A percentile compares a stretch with the other conserved stretches of the same genome.
These are phyloP conservation scores for Campylomormyrus tamandua DNA, from an alignment of 2,113 vertebrate genomes.

Conservation along the genomic window DNA sequence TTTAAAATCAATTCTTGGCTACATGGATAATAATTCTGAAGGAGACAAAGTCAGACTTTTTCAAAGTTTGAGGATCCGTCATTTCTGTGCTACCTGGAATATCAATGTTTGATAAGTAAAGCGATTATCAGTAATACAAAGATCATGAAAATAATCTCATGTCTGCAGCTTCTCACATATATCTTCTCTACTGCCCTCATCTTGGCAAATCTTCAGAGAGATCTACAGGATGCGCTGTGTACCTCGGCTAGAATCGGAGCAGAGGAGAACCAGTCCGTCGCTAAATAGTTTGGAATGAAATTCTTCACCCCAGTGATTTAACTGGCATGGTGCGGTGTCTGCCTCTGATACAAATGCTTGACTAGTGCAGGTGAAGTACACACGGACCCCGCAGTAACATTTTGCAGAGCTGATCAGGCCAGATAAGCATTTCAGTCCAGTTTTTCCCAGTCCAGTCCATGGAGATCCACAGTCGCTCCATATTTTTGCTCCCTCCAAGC, in stretches of 20 bases:
- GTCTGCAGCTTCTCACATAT: background rate
- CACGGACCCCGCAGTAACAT: background rate
- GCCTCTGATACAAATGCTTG: background rate
- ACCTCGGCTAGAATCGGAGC: background rate
- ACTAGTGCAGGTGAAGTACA: background rate
- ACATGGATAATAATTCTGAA: background rate
- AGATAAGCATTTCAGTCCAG: background rate
- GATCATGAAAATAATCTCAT: background rate
- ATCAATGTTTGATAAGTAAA: background rate
- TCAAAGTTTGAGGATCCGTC: background rate
- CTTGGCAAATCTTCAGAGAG: background rate
- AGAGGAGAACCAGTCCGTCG: background rate
- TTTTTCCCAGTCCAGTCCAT: background rate
- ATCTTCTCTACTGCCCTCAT: background rate
- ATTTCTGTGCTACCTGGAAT: background rate
- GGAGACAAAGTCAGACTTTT: background rate
- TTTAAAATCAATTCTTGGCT: background rate
- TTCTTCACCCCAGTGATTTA: background rate
- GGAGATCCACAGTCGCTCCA: background rate
- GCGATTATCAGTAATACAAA: background rate
- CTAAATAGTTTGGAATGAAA: background rate
- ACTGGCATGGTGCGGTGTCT: background rate
- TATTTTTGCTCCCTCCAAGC: background rate
- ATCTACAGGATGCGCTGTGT: background rate
- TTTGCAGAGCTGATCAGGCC: background rate